Base-by-base conservation (phyloP, 1,140 invertebrate species). In the Lutraria rhynchaena region DNA sequence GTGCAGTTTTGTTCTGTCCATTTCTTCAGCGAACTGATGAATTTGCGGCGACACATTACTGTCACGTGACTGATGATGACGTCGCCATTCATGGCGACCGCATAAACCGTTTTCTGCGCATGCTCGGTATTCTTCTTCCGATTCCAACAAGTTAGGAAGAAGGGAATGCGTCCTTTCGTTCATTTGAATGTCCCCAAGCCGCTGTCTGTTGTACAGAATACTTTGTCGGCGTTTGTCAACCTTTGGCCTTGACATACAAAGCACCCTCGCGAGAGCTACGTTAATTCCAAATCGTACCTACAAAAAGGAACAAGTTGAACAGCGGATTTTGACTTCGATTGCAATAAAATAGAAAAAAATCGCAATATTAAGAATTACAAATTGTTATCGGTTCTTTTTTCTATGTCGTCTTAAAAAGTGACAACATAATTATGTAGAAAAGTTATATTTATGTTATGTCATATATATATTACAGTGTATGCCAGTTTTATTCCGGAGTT, bases 81-180 rank as follows among this genome's bases (percentile, higher is more conserved):
- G 46, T 60, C 57, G 33, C 81, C 75, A 67, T 75, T 74, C 53
- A 53, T 55, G 35, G 13, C 49, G 24, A 51, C 74, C 33, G 27
- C 67, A 73, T 15, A 63, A 9, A 17, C 78, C 78, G 51, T 81
- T 81, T 67, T 71, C 69, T 55, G 69, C 57, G 29, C 65, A 53
- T 44, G 81, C 77, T 29, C 85, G 71, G 60, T 86, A 96, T 94
- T 98, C 96, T 92, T 99, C 98, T 92, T 99, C 97, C 88, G 98
- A 97, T 92, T 99, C 97, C 87, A 99, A 94, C 86, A 99, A 97
- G 93, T 99, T 99, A 84, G 98, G 97, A 88, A 99, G 93, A 75
- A 99, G 94, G 88, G 96, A 98, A 93, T 98, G 97, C 2, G 61
- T 77, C 35, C 97, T 83, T 51, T 98, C 97, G 92, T 97, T 97